These are phyloP conservation scores for Mustela lutreola DNA, from an alignment of 2,113 vertebrate genomes.

Conservation along the genomic window DNA sequence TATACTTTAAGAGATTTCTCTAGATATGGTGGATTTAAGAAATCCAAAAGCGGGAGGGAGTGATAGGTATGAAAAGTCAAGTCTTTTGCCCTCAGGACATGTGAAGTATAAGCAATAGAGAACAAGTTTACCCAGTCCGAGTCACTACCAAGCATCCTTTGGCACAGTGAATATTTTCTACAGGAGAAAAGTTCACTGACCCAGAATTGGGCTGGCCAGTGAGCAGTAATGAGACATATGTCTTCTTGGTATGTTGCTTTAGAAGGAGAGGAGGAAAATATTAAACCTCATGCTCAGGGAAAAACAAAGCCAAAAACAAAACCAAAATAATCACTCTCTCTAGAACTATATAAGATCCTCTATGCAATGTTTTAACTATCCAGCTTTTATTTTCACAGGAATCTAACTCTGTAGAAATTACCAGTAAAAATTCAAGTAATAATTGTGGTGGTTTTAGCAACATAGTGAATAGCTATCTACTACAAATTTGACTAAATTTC, in stretches of 20 bases:
- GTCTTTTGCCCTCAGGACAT: neutral
- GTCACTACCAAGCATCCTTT: neutral
- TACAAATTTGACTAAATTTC: conserved; percentile 1
- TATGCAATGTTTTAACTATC: neutral
- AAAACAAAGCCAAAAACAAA: neutral
- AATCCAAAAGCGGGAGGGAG: neutral
- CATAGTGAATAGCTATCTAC: neutral
- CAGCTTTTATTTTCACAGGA: neutral
- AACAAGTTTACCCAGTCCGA: neutral
- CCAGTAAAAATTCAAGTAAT: conserved; percentile 23
- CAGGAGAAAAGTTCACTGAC: conserved; percentile 37
- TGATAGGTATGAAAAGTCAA: neutral
- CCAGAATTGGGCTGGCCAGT: neutral
- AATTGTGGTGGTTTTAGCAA: neutral
- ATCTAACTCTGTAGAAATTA: conserved; percentile 15
- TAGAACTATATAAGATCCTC: neutral
- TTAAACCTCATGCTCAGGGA: neutral
- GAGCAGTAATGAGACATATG: neutral
- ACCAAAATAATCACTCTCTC: neutral
- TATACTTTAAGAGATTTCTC: neutral
- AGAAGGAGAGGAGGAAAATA: neutral
- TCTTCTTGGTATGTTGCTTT: neutral
- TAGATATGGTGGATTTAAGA: neutral
- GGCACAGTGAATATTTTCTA: neutral
- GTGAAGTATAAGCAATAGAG: neutral